Base-by-base conservation (phyloP, 1,140 invertebrate genomes). In the Pseudomyrmex gracilis region DNA sequence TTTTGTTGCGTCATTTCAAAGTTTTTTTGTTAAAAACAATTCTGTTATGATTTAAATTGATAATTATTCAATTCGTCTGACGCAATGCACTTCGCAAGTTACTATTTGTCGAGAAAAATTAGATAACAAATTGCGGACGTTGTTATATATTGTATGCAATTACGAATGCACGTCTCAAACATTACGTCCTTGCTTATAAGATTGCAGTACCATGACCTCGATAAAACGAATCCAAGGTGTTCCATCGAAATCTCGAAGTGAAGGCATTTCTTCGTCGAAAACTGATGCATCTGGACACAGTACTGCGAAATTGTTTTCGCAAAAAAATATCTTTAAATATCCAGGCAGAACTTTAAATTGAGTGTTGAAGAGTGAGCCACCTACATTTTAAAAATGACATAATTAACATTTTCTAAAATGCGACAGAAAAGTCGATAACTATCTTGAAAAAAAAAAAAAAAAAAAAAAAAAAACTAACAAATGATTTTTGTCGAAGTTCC, bases 161-260 rank as follows among this genome's bases (percentile, higher is more conserved):
- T 71, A 15, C 2, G 43, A 58, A n/a, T 15, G 53, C 43, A 20
- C 55, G 51, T 66, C 63, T 83, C 15, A 34, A 51, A 47, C n/a
- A 24, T 74, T 22, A 70, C 2, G 51, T 85, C 34, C 22, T 63
- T 49, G 12, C 53, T 63, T 57, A 49, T n/a, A 64, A 34, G 43
- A 47, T 83, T 73, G 83, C 78, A 7, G 58, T 66, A 64, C 78
- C 73, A 9, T 87, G 86, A 70, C 78, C 67, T 73, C 64, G 34
- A 83, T 83, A 63, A 73, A 86, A 71, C 43, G n/a, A 24, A 67
- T 78, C 22, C 80, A 83, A 87, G 84, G 78, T 17, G 15, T 20
- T 71, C 34, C 12, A 74, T 77, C 43, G 60, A 73, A 73, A 86
- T 60, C 34, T 67, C 3, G 12, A 53, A 53, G 55, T 5, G 10